These are phyloP conservation scores for Drosophila subquinaria DNA, from an alignment of 2,888 invertebrate genomes.

Conservation along the genomic window DNA sequence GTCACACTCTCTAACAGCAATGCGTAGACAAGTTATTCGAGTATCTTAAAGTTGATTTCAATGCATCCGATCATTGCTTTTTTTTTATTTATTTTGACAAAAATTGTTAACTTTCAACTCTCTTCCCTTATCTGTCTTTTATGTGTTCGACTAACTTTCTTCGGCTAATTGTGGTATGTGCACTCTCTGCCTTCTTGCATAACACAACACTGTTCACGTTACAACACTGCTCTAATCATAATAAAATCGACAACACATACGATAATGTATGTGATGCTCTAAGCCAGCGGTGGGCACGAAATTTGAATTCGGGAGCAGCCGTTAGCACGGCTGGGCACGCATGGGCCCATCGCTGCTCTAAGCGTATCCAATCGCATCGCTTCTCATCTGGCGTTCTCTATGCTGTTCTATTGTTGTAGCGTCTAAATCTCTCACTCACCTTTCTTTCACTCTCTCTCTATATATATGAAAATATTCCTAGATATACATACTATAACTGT, in stretches of 20 bases:
- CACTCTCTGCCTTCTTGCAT: conserved; percentile 38
- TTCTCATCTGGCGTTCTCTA: conserved; percentile 43
- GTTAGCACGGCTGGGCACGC: too few species aligned
- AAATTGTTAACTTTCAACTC: conserved; percentile 19
- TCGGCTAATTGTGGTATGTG: conserved; percentile 34
- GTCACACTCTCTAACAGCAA: conserved; percentile 45
- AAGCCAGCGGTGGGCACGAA: too few species aligned
- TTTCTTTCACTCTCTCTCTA: conserved; percentile 12
- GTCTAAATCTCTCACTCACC: conserved; percentile 31
- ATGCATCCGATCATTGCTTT: conserved; percentile 55
- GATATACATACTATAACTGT: conserved; percentile 24
- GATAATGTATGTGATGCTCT: conserved; percentile 20
- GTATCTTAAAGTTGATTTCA: conserved; percentile 50
- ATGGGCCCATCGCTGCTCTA: too few species aligned
- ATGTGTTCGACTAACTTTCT: conserved; percentile 24
- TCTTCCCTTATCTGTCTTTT: conserved; percentile 11
- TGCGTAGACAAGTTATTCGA: conserved; percentile 49
- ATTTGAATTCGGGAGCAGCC: too few species aligned
- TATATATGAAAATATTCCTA: conserved; percentile 26
- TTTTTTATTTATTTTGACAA: conserved; percentile 6
- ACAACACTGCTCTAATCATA: conserved; percentile 21
- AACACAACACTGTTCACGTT: conserved; percentile 28
- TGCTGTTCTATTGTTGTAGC: conserved; percentile 49
- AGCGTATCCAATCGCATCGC: conserved; percentile 31
- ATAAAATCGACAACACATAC: conserved; percentile 17